Conservation (phyloP, 2,797 vertebrate genomes). For the Coreius guichenoti region DNA sequence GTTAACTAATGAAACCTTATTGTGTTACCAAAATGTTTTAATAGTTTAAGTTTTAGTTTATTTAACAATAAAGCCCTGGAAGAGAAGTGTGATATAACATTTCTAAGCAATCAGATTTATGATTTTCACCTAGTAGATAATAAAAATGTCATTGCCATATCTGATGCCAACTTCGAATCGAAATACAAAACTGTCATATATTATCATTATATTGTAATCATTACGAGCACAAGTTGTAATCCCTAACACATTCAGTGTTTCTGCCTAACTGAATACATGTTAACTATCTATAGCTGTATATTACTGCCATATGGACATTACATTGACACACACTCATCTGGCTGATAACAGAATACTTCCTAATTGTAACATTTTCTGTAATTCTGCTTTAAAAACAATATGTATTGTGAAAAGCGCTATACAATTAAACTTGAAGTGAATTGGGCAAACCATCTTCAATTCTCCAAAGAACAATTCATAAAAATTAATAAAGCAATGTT, state of each 20-base stretch:
- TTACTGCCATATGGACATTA: not conserved
- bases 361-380: no score
- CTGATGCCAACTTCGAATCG: not conserved
- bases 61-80: not conserved
- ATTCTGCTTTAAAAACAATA: not conserved
- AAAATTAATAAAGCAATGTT: not conserved
- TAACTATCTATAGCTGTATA: not conserved
- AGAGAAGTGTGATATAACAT: not conserved
- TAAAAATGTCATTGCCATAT: not conserved
- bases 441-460: not conserved
- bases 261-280: not conserved
- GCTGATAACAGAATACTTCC: not conserved
- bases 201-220: no score
- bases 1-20: no score
- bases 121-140: not conserved
- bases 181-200: not conserved
- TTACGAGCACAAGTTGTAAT: not conserved
- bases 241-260: not conserved
- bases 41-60: not conserved
- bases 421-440: not conserved
- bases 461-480: not conserved
- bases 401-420: not conserved
- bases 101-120: not conserved
- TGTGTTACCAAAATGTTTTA: no score
- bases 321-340: not conserved